These are phyloP conservation scores for Cochlearius cochlearius DNA, from an alignment of 2,113 vertebrate species.

Conservation along the genomic window DNA sequence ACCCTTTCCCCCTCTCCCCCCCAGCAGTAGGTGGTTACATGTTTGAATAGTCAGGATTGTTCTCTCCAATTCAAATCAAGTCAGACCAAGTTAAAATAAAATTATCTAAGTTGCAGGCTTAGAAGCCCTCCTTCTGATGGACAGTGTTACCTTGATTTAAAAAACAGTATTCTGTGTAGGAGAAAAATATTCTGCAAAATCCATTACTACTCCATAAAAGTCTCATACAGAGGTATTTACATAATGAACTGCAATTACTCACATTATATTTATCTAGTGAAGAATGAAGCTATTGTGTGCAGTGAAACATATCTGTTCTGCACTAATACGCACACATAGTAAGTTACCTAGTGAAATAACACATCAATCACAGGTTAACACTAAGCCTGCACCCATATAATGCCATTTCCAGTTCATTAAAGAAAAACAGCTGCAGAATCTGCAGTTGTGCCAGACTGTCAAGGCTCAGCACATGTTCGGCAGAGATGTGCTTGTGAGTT, in stretches of 20 bases:
- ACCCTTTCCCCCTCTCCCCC: background rate
- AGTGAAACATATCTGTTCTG: slow-evolving; percentile 27
- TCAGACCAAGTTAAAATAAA: background rate
- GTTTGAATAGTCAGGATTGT: background rate
- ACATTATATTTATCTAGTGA: slow-evolving; percentile 24
- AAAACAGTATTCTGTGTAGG: background rate
- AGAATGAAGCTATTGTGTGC: slow-evolving; percentile 37
- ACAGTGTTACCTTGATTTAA: background rate
- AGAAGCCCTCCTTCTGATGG: background rate
- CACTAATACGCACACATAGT: background rate
- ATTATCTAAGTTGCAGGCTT: background rate
- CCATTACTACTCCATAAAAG: background rate
- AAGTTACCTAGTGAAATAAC: slow-evolving; percentile 31
- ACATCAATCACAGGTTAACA: slow-evolving; percentile 37
- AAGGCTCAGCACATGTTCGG: background rate
- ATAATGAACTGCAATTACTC: slow-evolving; percentile 53
- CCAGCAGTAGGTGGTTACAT: background rate
- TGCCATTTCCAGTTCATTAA: slow-evolving; percentile 28
- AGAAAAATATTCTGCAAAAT: slow-evolving; percentile 17
- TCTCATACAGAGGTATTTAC: slow-evolving; percentile 22
- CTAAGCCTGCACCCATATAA: background rate
- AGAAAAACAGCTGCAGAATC: background rate
- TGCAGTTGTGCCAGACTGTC: background rate
- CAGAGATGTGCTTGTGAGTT: background rate
- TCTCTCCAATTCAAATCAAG: background rate